phyloP scores from a whole-genome alignment of 2,797 vertebrate species.

The Australoheros facetus region DNA sequence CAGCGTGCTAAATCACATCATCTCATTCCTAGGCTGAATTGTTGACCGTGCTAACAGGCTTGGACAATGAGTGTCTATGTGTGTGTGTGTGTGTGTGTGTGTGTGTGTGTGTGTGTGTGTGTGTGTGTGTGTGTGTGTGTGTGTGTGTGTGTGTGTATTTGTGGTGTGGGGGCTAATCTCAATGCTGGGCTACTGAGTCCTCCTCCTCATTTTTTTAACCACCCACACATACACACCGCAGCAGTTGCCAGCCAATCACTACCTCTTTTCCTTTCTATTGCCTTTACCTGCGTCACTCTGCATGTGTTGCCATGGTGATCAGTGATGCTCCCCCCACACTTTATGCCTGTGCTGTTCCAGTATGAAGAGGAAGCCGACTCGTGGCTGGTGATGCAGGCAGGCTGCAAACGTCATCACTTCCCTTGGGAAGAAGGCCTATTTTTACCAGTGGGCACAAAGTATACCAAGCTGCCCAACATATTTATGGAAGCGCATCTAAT shows the following conservation, averaged over 20 bases:
- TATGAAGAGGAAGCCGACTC: slow-evolving; percentile 48
- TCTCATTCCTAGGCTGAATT: slow-evolving; percentile 46
- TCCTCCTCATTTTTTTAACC: slow-evolving; percentile 44
- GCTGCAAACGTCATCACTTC: slow-evolving; percentile 74
- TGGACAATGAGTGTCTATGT: slow-evolving; percentile 23
- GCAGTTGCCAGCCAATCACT: slow-evolving; percentile 66
- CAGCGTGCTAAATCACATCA: slow-evolving; percentile 54
- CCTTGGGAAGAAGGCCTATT: slow-evolving; percentile 76
- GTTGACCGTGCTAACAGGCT: slow-evolving; percentile 58
- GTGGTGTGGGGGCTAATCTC: slow-evolving; percentile 43
- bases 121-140: slow-evolving; percentile 17
- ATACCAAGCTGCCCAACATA: slow-evolving; percentile 63
- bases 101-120: slow-evolving; percentile 21
- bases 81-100: slow-evolving; percentile 7
- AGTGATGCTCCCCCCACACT: slow-evolving; percentile 65
- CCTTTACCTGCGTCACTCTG: slow-evolving; percentile 73
- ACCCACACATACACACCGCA: slow-evolving; percentile 62
- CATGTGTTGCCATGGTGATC: slow-evolving; percentile 78
- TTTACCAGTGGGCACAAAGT: slow-evolving; percentile 72
- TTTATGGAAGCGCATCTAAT: slow-evolving; percentile 71
- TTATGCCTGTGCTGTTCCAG: slow-evolving; percentile 46
- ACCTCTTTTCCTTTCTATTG: slow-evolving; percentile 45
- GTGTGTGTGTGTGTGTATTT: not conserved
- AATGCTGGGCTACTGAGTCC: slow-evolving; percentile 39
- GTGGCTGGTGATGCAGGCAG: slow-evolving; percentile 76